phyloP scores from a whole-genome alignment of 2,797 vertebrate genomes.

The Brotula barbata region DNA sequence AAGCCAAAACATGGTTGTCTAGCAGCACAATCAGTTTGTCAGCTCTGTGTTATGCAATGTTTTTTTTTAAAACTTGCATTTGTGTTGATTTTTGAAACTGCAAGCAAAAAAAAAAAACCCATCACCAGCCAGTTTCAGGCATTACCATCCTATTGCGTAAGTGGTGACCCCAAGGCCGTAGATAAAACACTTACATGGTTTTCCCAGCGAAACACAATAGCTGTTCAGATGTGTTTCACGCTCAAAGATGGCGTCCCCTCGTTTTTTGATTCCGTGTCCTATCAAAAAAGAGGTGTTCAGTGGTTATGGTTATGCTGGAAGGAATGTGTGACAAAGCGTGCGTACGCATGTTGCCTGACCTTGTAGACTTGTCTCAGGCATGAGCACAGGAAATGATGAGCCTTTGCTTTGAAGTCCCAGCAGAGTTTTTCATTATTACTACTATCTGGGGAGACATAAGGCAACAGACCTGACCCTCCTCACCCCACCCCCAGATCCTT shows the following conservation, averaged over 20 bases:
- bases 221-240: conserved; percentile 50
- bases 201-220: conserved; percentile 42
- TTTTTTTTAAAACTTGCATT: conserved; percentile 10
- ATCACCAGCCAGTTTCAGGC: conserved; percentile 38
- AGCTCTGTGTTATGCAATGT: conserved; percentile 10
- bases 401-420: conserved; percentile 76
- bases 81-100: conserved; percentile 18
- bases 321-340: conserved; percentile 69
- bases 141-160: conserved; percentile 62
- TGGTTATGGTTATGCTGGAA: conserved; percentile 43
- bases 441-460: conserved; percentile 69
- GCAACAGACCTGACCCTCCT: conserved; percentile 25
- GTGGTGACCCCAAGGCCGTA: conserved; percentile 47
- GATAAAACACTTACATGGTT: conserved; percentile 50
- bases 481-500: conserved; percentile 45
- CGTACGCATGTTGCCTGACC: conserved; percentile 60
- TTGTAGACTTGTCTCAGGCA: conserved; percentile 66
- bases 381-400: conserved; percentile 78
- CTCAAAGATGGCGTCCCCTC: conserved; percentile 52
- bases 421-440: conserved; percentile 73
- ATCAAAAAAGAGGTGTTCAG: conserved; percentile 66
- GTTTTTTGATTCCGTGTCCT: conserved; percentile 40
- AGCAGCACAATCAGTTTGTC: neutral
- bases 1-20: too few species aligned
- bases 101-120: conserved; percentile 12